phyloP scores from a whole-genome alignment of 30 jellyfish, hydroid and myxozoan genomes.

The Pelagia noctiluca region DNA sequence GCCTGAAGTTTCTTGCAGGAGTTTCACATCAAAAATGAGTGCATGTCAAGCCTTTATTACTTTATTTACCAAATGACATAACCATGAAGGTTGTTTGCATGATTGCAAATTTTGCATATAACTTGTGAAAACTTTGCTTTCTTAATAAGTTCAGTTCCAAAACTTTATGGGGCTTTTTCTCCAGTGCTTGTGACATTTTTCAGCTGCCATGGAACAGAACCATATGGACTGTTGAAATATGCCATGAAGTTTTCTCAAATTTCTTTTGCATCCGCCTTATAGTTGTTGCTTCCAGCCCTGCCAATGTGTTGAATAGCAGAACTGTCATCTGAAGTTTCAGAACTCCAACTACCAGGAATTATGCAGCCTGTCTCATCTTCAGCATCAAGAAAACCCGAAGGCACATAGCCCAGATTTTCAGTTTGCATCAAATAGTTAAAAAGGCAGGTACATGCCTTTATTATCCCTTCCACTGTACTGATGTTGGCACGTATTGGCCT shows the following conservation, averaged over 20 bases:
- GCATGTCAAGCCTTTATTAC: no score
- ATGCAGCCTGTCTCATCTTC: constrained; percentile 50
- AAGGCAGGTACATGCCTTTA: constrained; percentile 54
- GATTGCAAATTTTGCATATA: no score
- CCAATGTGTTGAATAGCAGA: constrained; percentile 5
- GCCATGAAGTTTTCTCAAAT: constrained; percentile 17
- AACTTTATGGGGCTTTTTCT: no score
- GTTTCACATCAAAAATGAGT: no score
- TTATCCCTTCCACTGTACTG: constrained; percentile 32
- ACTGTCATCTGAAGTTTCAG: background rate
- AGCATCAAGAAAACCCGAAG: constrained; percentile 53
- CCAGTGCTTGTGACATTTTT: constrained; percentile 22
- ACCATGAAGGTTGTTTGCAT: no score
- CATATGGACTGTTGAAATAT: constrained; percentile 19
- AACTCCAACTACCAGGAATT: constrained; percentile 61
- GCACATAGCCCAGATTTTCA: constrained; percentile 54
- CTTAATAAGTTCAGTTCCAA: no score
- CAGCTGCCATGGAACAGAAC: constrained; percentile 35
- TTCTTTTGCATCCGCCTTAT: constrained; percentile 16
- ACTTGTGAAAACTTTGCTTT: no score
- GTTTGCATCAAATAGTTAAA: constrained; percentile 43
- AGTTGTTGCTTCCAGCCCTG: constrained; percentile 30
- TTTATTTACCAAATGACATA: no score
- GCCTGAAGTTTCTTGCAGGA: no score
- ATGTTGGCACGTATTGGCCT: constrained; percentile 44